phyloP scores from a whole-genome alignment of 2,888 invertebrate species.

The Allolobophora icterica region DNA sequence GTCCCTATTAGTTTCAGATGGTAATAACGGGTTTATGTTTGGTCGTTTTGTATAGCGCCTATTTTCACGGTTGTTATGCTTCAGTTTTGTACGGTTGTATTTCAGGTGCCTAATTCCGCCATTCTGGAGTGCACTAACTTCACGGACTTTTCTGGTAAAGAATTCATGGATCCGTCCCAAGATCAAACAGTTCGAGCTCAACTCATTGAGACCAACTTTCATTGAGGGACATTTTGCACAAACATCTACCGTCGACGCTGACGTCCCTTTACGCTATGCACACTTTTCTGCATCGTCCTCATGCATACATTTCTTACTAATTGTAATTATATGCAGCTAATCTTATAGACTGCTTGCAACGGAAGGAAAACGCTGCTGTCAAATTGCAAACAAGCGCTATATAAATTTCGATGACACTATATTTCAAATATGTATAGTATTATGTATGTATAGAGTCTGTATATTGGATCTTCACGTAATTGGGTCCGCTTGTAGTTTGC shows the following conservation, averaged over 20 bases:
- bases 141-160: slow-evolving; percentile 46
- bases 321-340: slow-evolving; percentile 6
- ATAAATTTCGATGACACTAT: no score
- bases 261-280: neutral
- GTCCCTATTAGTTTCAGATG: no score
- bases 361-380: neutral
- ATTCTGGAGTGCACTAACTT: slow-evolving; percentile 44
- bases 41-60: neutral
- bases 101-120: slow-evolving; percentile 47
- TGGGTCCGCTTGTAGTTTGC: neutral
- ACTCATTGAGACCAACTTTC: slow-evolving; percentile 37
- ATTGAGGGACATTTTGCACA: slow-evolving; percentile 21
- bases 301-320: neutral
- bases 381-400: neutral
- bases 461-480: neutral
- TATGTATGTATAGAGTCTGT: neutral
- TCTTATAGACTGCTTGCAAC: neutral
- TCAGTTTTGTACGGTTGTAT: neutral
- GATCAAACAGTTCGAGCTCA: slow-evolving; percentile 45
- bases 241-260: neutral
- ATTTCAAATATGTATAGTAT: no score
- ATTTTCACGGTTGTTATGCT: neutral
- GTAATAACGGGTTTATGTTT: no score
- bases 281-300: neutral
- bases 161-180: slow-evolving; percentile 44